Conservation (phyloP, 2,797 vertebrate genomes). For the Myiotriccus ornatus region DNA sequence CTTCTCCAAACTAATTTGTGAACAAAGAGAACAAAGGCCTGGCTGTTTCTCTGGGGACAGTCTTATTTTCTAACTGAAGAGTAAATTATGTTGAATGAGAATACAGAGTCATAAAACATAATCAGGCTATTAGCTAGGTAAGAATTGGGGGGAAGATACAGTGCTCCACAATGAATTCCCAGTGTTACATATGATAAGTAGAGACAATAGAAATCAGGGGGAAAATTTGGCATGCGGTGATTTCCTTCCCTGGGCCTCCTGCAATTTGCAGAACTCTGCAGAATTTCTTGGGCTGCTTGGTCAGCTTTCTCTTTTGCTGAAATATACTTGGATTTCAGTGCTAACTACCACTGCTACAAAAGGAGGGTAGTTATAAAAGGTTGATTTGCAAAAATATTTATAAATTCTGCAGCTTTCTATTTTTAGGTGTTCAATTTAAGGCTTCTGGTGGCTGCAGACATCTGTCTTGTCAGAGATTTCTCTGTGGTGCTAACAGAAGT, state of each 20-base stretch:
- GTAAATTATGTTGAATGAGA: conserved; percentile 51
- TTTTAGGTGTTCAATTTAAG: conserved; percentile 56
- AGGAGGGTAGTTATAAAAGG: conserved; percentile 44
- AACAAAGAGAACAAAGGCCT: conserved; percentile 69
- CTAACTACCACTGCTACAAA: conserved; percentile 20
- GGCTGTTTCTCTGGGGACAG: conserved; percentile 45
- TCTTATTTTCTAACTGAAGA: conserved; percentile 61
- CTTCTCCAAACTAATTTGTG: conserved; percentile 64
- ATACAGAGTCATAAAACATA: conserved; percentile 39
- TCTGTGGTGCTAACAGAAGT: conserved; percentile 45
- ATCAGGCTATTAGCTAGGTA: conserved; percentile 28
- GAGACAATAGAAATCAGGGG: conserved; percentile 55
- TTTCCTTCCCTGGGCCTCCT: conserved; percentile 49
- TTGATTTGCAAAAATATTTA: conserved; percentile 58
- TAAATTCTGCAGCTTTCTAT: conserved; percentile 56
- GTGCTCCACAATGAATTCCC: neutral
- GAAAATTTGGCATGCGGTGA: conserved; percentile 15
- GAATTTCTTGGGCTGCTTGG: conserved; percentile 49
- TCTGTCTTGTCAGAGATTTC: conserved; percentile 61
- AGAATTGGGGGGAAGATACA: neutral
- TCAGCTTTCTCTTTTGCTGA: conserved; percentile 53
- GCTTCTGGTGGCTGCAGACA: conserved; percentile 56
- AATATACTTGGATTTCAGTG: conserved; percentile 47
- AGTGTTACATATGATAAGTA: neutral
- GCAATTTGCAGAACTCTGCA: conserved; percentile 52